phyloP scores from a whole-genome alignment of 2,888 invertebrate species.

The Vesta saturnalis region DNA sequence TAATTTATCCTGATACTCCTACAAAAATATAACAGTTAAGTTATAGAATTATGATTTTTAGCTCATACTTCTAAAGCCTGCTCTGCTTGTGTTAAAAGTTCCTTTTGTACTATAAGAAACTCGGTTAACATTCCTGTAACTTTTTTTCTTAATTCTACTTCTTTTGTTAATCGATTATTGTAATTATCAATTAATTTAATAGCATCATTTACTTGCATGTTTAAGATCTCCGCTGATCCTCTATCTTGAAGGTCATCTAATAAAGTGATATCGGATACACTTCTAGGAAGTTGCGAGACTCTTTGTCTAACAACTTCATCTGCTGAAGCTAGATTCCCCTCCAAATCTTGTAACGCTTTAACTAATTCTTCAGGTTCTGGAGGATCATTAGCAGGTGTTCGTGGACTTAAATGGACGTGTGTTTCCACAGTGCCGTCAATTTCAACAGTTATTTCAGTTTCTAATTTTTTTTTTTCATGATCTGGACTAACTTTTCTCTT shows the following conservation, averaged over 20 bases:
- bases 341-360: constrained; percentile 84
- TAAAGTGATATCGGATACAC: constrained; percentile 91
- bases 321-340: constrained; percentile 94
- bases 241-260: constrained; percentile 88
- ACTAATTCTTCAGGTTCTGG: constrained; percentile 94
- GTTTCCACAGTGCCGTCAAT: constrained; percentile 80
- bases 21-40: constrained; percentile 53
- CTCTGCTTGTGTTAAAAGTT: constrained; percentile 87
- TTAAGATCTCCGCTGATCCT: constrained; percentile 80
- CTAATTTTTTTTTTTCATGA: constrained; percentile 64
- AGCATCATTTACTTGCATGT: constrained; percentile 88
- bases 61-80: constrained; percentile 80
- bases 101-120: constrained; percentile 87
- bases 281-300: constrained; percentile 92
- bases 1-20: constrained; percentile 94
- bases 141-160: constrained; percentile 89
- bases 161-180: constrained; percentile 84
- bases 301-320: constrained; percentile 92
- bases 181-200: constrained; percentile 88
- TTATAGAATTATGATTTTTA: neutral
- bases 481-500: constrained; percentile 50
- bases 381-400: constrained; percentile 83
- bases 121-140: constrained; percentile 88
- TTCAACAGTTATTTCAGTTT: constrained; percentile 63
- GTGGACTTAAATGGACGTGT: constrained; percentile 81